Percentiles rank a stretch among this genome's conserved stretches.
These are phyloP conservation scores for Characodon lateralis DNA, from an alignment of 2,797 vertebrate genomes.

Conservation along the genomic window DNA sequence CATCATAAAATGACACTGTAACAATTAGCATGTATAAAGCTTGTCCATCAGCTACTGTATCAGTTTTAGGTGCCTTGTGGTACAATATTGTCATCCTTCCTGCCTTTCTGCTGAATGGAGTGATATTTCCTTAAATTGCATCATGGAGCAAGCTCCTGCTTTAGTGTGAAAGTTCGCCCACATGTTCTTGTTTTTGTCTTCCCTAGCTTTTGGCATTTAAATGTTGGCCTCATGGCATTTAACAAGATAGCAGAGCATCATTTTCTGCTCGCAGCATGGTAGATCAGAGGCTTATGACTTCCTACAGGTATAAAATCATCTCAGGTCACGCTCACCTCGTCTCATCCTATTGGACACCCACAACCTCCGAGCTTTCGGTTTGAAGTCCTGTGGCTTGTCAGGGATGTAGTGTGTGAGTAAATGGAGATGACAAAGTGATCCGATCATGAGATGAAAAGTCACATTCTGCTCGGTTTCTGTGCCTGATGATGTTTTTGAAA, in stretches of 20 bases:
- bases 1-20: constrained; percentile 39
- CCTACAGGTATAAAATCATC: constrained; percentile 16
- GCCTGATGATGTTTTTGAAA: constrained; percentile 9
- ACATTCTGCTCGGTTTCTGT: neutral
- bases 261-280: constrained; percentile 20
- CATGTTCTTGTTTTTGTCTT: constrained; percentile 8
- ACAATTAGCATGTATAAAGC: constrained; percentile 40
- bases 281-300: constrained; percentile 10
- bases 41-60: constrained; percentile 11
- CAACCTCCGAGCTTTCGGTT: neutral
- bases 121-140: constrained; percentile 51
- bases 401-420: neutral
- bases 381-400: neutral
- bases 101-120: constrained; percentile 34
- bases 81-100: neutral
- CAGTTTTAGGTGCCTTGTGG: neutral
- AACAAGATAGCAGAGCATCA: constrained; percentile 25
- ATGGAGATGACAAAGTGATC: constrained; percentile 1
- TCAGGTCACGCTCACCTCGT: constrained; percentile 9
- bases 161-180: constrained; percentile 56
- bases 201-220: constrained; percentile 12
- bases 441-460: neutral
- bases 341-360: neutral
- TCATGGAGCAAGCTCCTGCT: constrained; percentile 43
- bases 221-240: constrained; percentile 26